Conservation (phyloP, 2,797 vertebrate species). For the Falco peregrinus region DNA sequence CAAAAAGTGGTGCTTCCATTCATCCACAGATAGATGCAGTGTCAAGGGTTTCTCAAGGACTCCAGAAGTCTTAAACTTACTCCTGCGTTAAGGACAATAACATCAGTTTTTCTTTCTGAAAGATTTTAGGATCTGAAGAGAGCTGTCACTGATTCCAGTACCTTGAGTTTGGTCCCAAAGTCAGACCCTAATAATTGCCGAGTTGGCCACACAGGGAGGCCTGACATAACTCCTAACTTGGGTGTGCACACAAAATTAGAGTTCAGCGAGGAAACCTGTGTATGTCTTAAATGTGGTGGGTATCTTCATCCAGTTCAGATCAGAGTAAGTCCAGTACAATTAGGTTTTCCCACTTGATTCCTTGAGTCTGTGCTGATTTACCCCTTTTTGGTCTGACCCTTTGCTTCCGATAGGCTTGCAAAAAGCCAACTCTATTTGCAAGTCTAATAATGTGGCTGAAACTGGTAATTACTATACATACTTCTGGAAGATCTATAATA, state of each 20-base stretch:
- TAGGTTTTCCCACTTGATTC: background rate
- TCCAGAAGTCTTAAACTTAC: background rate
- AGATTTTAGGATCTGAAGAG: background rate
- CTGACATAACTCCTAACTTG: background rate
- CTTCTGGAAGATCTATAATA: conserved; percentile 72
- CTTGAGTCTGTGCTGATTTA: background rate
- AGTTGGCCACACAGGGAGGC: background rate
- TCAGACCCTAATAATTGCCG: background rate
- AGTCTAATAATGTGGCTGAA: conserved; percentile 69
- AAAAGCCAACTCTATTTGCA: conserved; percentile 59
- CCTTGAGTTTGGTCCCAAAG: background rate
- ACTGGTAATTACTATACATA: conserved; percentile 58
- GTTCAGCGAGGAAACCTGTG: background rate
- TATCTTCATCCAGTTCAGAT: background rate
- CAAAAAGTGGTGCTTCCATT: background rate
- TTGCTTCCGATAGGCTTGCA: background rate
- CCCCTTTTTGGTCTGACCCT: background rate
- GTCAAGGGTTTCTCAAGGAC: background rate
- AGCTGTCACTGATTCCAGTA: background rate
- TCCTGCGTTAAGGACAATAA: background rate
- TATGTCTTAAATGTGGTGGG: background rate
- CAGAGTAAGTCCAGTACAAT: background rate
- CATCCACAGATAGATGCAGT: background rate
- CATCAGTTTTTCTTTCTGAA: background rate
- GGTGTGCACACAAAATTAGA: background rate